These are phyloP conservation scores for Nestor notabilis DNA, from an alignment of 2,113 vertebrate genomes.

Conservation along the genomic window DNA sequence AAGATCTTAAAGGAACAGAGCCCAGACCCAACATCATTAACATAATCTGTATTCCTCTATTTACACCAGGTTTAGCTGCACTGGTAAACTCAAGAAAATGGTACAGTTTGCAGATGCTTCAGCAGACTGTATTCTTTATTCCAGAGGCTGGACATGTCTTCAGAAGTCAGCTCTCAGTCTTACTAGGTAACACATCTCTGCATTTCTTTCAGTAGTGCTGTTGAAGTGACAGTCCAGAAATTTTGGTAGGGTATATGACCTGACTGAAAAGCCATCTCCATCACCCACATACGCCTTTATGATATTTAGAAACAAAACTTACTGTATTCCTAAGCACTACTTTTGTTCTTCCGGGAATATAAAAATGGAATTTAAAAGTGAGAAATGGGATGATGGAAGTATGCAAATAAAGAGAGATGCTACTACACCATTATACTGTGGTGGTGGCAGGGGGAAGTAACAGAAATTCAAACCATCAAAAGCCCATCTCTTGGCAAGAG, in stretches of 20 bases:
- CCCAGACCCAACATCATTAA: background rate
- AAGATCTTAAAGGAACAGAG: background rate
- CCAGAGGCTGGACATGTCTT: background rate
- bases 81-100: background rate
- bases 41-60: background rate
- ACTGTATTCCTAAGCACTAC: background rate
- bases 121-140: background rate
- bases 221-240: background rate
- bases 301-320: background rate
- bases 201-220: background rate
- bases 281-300: background rate
- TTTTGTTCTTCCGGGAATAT: background rate
- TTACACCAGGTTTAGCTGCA: background rate
- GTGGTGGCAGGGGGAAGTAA: background rate
- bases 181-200: background rate
- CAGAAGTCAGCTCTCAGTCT: background rate
- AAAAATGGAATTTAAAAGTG: background rate
- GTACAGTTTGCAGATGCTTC: background rate
- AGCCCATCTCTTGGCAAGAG: background rate
- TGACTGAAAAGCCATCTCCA: background rate
- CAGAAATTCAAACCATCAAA: background rate
- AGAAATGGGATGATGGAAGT: background rate
- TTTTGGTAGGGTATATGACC: background rate
- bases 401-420: background rate
- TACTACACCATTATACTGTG: background rate